Evolutionary conservation across 2,888 invertebrate species (phyloP), one percentile per base, ranked within the genome.

Genomic region (Meghimatium bilineatum): DNA sequence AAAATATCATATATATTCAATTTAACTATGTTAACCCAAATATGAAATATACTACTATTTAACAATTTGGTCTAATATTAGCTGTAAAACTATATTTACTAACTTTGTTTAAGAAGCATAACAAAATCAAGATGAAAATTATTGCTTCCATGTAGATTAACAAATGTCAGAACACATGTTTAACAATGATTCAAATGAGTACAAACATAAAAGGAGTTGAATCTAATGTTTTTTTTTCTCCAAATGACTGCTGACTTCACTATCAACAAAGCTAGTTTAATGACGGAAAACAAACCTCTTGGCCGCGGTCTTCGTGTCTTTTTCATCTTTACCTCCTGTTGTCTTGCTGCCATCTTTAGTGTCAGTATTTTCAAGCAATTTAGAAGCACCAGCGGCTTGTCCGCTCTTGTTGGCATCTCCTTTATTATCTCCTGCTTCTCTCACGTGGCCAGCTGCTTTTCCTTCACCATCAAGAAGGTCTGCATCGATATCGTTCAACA

Each of bases 401-500:
- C 36, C 80, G 26, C 79, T 79, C n/a, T 82, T 85, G 38, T 49
- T 66, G 29, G 78, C 78, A 38, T 56, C 83, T 60, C 69, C 82
- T 81, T 44, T n/a, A 76, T 60, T 78, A 75, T 52, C 49, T 52
- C 72, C 72, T 52, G 63, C 72, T 52, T 82, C 76, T 69, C 67
- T 86, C 75, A 56, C 84, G 14, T 29, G 78, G 34, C 71, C 80
- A 23, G 49, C 52, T 17, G 56, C 84, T 63, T 87, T 85, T 32
- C 78, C 85, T 17, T 86, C 80, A n/a, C 79, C 80, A 34, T 87
- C 89, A 26, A 90, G 84, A 8, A 93, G 89, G 85, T 93, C 93
- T 82, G 91, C 91, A 89, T 93, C 93, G 20, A 93, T 88, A 84
- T 94, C 93, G 87, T 92, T 93, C 79, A 88, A 79, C 86, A 93